Evolutionary conservation across 2,797 vertebrate species (phyloP).

Genomic region (Phalanger gymnotis): DNA sequence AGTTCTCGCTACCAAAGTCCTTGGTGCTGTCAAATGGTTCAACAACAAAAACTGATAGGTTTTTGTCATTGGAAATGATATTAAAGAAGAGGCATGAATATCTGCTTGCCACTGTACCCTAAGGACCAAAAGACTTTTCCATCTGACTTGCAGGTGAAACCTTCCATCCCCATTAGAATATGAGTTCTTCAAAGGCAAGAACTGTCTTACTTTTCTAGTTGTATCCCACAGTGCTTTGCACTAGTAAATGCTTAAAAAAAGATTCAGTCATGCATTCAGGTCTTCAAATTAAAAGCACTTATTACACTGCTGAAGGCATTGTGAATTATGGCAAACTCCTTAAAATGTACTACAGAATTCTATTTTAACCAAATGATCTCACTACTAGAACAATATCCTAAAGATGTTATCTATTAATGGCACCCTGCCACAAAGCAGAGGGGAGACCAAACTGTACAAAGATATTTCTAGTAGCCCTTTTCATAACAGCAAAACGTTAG

Average conservation of each 20-base stretch:
- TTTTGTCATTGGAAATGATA: too few relatives aligned
- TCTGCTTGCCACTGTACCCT: not conserved
- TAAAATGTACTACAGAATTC: not conserved
- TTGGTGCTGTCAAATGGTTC: not conserved
- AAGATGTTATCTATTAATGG: too few relatives aligned
- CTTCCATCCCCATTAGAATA: too few relatives aligned
- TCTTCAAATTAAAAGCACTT: constrained; percentile 55
- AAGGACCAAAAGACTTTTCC: not conserved
- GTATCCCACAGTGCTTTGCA: not conserved
- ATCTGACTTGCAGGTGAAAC: too few relatives aligned
- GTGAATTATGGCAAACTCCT: not conserved
- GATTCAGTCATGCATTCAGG: constrained; percentile 16
- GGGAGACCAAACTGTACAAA: not conserved
- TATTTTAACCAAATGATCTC: not conserved
- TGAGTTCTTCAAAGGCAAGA: too few relatives aligned
- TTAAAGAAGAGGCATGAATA: not conserved
- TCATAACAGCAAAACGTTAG: not conserved
- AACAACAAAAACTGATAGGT: not conserved
- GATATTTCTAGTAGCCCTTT: not conserved
- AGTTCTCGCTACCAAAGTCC: not conserved
- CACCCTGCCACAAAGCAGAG: too few relatives aligned
- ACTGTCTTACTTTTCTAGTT: not conserved
- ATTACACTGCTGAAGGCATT: constrained; percentile 1
- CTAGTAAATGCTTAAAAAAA: not conserved
- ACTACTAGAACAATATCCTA: not conserved